These are phyloP conservation scores for Pseudopipra pipra DNA, from an alignment of 2,113 vertebrate genomes.

Conservation along the genomic window DNA sequence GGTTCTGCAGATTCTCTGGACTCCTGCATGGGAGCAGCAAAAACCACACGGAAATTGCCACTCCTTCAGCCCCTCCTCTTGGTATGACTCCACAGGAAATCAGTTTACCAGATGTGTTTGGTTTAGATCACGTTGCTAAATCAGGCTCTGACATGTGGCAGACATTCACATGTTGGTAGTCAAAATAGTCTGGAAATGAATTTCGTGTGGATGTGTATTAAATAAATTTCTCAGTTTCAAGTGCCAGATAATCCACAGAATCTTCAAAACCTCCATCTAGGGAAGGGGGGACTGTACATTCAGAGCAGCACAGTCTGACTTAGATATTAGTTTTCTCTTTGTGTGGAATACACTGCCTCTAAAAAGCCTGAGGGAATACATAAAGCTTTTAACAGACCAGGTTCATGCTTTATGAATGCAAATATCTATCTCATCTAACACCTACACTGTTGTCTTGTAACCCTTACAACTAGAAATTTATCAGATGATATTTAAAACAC, in stretches of 20 bases:
- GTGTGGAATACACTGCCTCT: neutral
- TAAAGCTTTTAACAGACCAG: neutral
- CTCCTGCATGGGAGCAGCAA: constrained; percentile 62
- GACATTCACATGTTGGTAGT: neutral
- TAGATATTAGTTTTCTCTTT: neutral
- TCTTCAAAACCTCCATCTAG: neutral
- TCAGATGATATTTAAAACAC: neutral
- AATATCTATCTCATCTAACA: neutral
- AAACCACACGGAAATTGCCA: neutral
- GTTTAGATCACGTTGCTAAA: neutral
- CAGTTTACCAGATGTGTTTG: neutral
- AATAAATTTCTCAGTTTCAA: neutral
- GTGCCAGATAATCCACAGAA: neutral
- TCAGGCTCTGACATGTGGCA: neutral
- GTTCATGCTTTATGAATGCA: neutral
- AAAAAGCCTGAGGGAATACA: neutral
- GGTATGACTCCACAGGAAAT: constrained; percentile 48
- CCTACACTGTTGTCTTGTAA: neutral
- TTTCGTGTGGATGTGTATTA: neutral
- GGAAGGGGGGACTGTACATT: neutral
- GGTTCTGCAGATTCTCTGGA: constrained; percentile 59
- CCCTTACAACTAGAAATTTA: neutral
- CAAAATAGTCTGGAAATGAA: neutral
- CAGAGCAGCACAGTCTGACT: neutral
- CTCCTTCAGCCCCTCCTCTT: constrained; percentile 39